Conservation (phyloP, 1,140 invertebrate genomes). For the Pseudomyrmex sp. region DNA sequence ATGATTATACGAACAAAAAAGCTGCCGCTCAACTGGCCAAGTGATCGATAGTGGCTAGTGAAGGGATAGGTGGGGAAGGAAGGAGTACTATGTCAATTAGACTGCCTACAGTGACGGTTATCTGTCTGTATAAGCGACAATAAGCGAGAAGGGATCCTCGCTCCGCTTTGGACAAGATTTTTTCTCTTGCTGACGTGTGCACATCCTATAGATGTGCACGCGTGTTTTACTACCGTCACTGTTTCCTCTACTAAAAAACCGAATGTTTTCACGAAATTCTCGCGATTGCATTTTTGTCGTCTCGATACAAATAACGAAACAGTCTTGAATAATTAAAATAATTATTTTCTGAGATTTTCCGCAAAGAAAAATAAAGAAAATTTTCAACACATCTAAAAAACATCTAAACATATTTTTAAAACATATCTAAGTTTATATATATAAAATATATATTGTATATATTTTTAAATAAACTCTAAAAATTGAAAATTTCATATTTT, state of each 20-base stretch:
- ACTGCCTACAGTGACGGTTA: constrained; percentile 32
- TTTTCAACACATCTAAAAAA: no score
- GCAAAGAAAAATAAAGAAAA: background rate
- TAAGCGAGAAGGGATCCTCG: constrained; percentile 47
- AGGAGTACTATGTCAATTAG: constrained; percentile 37
- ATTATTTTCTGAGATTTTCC: background rate
- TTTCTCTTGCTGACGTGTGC: background rate
- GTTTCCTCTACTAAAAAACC: background rate
- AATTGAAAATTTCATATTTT: background rate
- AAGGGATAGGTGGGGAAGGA: background rate
- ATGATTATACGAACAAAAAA: constrained; percentile 1
- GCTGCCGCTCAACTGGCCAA: background rate
- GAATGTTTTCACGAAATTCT: background rate
- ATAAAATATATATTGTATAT: background rate
- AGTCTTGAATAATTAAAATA: background rate
- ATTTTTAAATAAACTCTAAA: no score
- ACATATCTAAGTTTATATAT: background rate
- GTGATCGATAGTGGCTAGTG: background rate
- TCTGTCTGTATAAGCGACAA: constrained; percentile 20
- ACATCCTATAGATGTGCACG: constrained; percentile 4
- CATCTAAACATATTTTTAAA: no score
- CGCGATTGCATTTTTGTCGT: background rate
- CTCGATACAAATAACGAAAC: background rate
- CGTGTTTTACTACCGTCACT: background rate
- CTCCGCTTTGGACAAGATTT: constrained; percentile 44